Evolutionary conservation across 2,113 vertebrate species (phyloP).

Genomic region (Amazona vittata): DNA sequence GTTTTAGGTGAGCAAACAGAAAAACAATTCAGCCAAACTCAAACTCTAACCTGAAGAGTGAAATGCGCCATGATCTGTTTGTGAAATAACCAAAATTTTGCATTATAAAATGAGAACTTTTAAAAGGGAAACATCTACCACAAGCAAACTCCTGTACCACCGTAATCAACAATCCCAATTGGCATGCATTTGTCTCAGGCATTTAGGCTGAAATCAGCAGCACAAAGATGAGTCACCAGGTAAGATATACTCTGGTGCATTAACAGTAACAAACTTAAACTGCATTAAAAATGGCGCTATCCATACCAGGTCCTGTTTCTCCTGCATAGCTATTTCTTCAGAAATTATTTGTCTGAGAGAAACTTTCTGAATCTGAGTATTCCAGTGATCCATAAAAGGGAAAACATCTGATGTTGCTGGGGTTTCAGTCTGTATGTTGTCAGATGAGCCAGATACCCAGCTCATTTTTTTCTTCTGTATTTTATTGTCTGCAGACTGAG

Average conservation of each 20-base stretch:
- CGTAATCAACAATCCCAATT: background rate
- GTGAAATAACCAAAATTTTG: conserved; percentile 13
- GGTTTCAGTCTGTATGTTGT: conserved; percentile 14
- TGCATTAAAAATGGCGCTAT: background rate
- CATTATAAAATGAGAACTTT: background rate
- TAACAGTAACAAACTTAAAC: background rate
- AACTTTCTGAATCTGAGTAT: conserved; percentile 79
- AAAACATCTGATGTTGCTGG: conserved; percentile 63
- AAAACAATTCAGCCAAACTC: background rate
- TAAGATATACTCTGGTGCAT: background rate
- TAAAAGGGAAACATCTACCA: background rate
- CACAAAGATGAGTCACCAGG: background rate
- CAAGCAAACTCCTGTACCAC: background rate
- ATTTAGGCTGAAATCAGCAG: background rate
- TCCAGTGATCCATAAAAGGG: conserved; percentile 92
- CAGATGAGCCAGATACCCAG: background rate
- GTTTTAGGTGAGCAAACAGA: background rate
- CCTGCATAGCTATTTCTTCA: conserved; percentile 90
- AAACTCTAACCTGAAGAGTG: conserved; percentile 2
- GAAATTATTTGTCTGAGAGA: conserved; percentile 94
- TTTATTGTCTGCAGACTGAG: conserved; percentile 61
- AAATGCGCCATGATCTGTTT: background rate
- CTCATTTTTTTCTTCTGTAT: conserved; percentile 43
- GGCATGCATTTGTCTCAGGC: background rate
- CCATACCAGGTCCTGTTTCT: conserved; percentile 85